Base-by-base conservation (phyloP, 2,797 vertebrate genomes). In the Anniella stebbinsi region DNA sequence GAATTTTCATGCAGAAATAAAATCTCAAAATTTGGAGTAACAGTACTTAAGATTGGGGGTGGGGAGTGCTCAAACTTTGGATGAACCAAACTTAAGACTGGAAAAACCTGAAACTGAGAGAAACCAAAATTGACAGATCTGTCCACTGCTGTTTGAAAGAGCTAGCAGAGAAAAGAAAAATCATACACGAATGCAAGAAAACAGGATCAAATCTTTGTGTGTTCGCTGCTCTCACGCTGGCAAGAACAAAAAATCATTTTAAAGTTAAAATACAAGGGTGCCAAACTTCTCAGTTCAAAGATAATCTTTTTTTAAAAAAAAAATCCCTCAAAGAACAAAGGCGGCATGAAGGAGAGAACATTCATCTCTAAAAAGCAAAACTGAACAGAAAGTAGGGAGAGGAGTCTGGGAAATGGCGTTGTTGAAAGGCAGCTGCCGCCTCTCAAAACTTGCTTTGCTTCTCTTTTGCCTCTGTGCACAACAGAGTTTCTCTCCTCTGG, bases 121-220 rank as follows among this genome's bases (percentile, higher is more conserved):
- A 63, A 63, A 25, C 18, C 23, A 25, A 63, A 63, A 63, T 63
- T 63, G 60, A 63, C 54, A 57, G 13, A 57, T 25, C 23, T 2
- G 60, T 25, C 60, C 21, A 7, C 23, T 21, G 15, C 60, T 63
- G 5, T 63, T 23, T 63, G 21, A 6, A 63, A 63, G 60, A 25
- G 60, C 23, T 21, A 63, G 60, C 60, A 63, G 33, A 54, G 18
- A 8, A 63, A 38, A 28, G 30, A n/a, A 73, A 36, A 69, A 38
- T 81, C 30, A 54, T 13, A 41, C 0, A 0, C 0, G 80, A 30
- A 23, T 5, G 3, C 0, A 7, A 23, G 0, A 21, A 33, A 18
- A 77, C 2, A 15, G 36, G 0, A 18, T 0, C 48, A 57, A 60
- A 76, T n/a, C 82, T 30, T 0, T 0, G 54, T 0, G 54, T 45